Conservation (phyloP, 2,113 vertebrate species). For the Arenaria interpres region DNA sequence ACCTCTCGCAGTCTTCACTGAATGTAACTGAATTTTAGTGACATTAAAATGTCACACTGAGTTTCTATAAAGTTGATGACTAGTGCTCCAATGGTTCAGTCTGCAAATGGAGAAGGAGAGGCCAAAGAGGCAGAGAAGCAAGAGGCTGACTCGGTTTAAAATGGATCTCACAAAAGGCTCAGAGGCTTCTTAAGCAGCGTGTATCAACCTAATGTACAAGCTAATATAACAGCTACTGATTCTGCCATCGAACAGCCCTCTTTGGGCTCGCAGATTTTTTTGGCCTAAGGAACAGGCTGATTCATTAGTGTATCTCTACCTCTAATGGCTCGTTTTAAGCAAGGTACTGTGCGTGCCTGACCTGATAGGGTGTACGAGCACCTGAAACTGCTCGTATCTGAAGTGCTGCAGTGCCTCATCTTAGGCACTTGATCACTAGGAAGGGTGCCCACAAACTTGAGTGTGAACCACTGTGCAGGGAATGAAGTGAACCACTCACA, state of each 20-base stretch:
- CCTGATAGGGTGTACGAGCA: background rate
- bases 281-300: background rate
- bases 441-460: background rate
- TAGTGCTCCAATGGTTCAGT: background rate
- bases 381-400: background rate
- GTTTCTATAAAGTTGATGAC: background rate
- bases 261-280: background rate
- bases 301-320: background rate
- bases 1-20: background rate
- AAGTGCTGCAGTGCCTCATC: background rate
- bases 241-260: background rate
- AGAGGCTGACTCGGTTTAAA: background rate
- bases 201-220: background rate
- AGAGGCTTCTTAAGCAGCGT: background rate
- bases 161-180: background rate
- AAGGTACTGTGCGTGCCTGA: background rate
- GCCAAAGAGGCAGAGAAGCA: background rate
- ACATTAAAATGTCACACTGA: background rate
- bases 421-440: background rate
- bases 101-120: background rate
- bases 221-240: background rate
- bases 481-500: background rate
- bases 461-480: no score
- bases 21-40: background rate
- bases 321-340: background rate